phyloP scores from a whole-genome alignment of 2,113 vertebrate genomes.

The Neolamprologus brichardi region DNA sequence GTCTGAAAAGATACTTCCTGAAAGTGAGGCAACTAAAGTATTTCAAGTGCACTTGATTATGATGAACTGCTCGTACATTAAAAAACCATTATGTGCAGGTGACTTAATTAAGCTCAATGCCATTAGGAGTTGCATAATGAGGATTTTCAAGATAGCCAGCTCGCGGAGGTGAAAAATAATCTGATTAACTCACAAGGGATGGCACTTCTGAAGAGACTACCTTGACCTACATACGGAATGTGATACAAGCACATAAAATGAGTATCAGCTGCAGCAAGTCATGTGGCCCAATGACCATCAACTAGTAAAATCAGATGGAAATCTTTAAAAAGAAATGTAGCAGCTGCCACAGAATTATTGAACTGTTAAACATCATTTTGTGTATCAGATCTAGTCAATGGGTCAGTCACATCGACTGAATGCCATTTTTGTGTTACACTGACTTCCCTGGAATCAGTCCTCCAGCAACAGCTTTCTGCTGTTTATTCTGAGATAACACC shows the following conservation, averaged over 20 bases:
- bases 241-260: background rate
- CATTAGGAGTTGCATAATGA: background rate
- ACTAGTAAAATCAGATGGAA: background rate
- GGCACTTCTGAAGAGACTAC: background rate
- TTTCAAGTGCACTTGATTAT: background rate
- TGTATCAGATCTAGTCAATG: background rate
- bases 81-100: background rate
- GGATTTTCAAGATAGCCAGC: background rate
- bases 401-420: background rate
- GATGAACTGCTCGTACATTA: background rate
- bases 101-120: background rate
- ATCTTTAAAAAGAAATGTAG: background rate
- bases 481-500: background rate
- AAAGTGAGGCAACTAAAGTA: background rate
- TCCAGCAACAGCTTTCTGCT: background rate
- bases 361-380: background rate
- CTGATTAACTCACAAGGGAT: constrained; percentile 9
- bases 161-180: background rate
- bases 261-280: background rate
- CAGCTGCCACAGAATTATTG: background rate
- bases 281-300: background rate
- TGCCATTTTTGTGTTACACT: background rate
- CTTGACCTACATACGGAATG: constrained; percentile 48
- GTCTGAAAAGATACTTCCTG: background rate
- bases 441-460: background rate